Evolutionary conservation across 1,140 invertebrate genomes (phyloP).

Genomic region (Chymomyza costata): DNA sequence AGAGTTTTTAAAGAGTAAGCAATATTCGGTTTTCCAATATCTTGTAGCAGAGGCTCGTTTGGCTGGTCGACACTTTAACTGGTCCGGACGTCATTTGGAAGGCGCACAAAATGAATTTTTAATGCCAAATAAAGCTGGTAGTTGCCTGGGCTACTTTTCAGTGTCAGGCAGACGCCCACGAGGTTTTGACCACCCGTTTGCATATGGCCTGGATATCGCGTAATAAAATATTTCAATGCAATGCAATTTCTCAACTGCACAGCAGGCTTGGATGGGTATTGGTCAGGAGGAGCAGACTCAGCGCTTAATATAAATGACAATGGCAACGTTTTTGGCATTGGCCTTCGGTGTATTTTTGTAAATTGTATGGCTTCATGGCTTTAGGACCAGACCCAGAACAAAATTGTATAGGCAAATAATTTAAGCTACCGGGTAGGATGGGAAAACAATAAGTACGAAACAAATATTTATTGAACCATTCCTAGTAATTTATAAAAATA

Average conservation of each 20-base stretch:
- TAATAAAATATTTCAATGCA: conserved; percentile 43
- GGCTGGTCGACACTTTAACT: not conserved
- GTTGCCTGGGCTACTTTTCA: conserved; percentile 38
- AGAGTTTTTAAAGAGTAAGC: too few relatives aligned
- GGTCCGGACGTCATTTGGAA: conserved; percentile 8
- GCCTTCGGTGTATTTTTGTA: too few relatives aligned
- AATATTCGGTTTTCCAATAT: too few relatives aligned
- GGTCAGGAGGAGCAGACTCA: too few relatives aligned
- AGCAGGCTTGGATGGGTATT: not conserved
- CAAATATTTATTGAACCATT: too few relatives aligned
- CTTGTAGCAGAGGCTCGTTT: not conserved
- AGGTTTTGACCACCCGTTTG: conserved; percentile 21
- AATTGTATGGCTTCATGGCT: too few relatives aligned
- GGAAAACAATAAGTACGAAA: too few relatives aligned
- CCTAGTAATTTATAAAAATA: too few relatives aligned
- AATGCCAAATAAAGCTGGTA: not conserved
- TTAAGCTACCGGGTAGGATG: too few relatives aligned
- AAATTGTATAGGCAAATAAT: too few relatives aligned
- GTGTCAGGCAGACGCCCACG: conserved; percentile 53
- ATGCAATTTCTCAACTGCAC: conserved; percentile 30
- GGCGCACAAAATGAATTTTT: conserved; percentile 8
- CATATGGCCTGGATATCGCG: conserved; percentile 7
- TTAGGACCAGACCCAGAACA: too few relatives aligned
- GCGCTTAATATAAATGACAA: conserved; percentile 35
- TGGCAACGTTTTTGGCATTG: conserved; percentile 35